Base-by-base conservation (phyloP, 2,113 vertebrate genomes). In the Rhinoptilus africanus region DNA sequence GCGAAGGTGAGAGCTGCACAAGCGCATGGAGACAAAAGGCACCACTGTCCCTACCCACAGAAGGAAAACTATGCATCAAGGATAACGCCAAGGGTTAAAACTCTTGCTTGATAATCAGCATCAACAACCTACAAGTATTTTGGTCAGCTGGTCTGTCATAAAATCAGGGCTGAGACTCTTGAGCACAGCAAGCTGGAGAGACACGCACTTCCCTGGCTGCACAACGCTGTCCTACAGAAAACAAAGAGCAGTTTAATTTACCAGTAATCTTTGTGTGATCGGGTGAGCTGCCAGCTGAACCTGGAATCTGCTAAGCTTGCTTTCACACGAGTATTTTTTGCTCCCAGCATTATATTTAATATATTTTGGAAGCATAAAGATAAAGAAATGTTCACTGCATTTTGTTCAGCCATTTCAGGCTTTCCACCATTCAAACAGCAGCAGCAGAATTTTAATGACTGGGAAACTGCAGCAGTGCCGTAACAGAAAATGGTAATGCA, bases 381-480 rank as follows among this genome's bases (percentile, higher is more conserved):
- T 51, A 60, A 64, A 68, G 27, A 76, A 86, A 71, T 17, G 4
- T 39, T 89, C 34, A 37, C 14, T 64, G 56, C 9, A 63, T 84
- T 78, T 87, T 78, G 57, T 56, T 91, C 67, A 92, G 39, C 47
- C 34, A 39, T 88, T 86, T 92, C 76, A 89, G 68, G 51, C 67
- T 67, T 77, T 77, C 11, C 43, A 80, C 19, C 39, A 78, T 43
- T 88, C 54, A 86, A 77, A 80, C 34, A 51, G 34, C 64, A 93
- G 53, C 71, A 91, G 83, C n/a, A 93, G 85, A 77, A 83, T 80
- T 88, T 80, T 74, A 94, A 92, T 89, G 67, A 76, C 32, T 41
- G 51, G 28, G 34, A 80, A 94, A 75, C 54, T 34, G 75, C 74
- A 88, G 85, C n/a, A 74, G n/a, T 50, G n/a, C 14, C 7, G 0